Percentiles rank a stretch among this genome's conserved stretches.
phyloP scores from a whole-genome alignment of 1,140 invertebrate genomes.

The Oreohelix idahoensis region DNA sequence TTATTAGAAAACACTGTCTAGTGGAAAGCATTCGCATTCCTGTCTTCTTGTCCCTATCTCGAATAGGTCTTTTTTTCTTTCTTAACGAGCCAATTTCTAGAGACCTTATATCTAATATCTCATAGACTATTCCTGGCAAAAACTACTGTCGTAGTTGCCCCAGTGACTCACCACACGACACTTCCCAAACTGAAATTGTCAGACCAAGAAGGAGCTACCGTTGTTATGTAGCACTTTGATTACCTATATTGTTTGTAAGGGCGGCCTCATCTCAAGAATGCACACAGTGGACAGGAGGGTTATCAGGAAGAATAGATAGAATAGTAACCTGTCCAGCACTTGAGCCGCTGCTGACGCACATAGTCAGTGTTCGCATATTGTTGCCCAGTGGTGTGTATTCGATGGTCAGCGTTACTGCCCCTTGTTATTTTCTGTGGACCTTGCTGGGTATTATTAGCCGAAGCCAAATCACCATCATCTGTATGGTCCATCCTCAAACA shows the following conservation, averaged over 20 bases:
- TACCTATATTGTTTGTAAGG: constrained; percentile 18
- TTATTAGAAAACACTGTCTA: no score
- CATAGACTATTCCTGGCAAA: no score
- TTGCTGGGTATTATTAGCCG: neutral
- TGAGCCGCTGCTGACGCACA: constrained; percentile 44
- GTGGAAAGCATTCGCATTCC: no score
- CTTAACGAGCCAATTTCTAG: no score
- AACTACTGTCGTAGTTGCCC: no score
- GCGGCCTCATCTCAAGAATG: constrained; percentile 69
- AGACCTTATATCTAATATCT: no score
- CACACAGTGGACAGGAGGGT: constrained; percentile 74
- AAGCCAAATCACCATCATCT: neutral
- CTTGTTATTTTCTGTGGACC: neutral
- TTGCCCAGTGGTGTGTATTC: neutral
- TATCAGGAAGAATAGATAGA: constrained; percentile 76
- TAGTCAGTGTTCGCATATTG: neutral
- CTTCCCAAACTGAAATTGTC: no score
- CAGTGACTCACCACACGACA: no score
- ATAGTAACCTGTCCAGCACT: constrained; percentile 76
- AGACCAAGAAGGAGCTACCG: no score
- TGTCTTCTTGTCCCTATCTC: no score
- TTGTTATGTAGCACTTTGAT: no score
- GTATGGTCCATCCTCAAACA: neutral
- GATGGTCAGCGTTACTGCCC: neutral
- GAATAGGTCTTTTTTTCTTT: no score